Evolutionary conservation across 2,113 vertebrate species (phyloP), one percentile per base, ranked within the genome.

Genomic region (Lycocorax pyrrhopterus): DNA sequence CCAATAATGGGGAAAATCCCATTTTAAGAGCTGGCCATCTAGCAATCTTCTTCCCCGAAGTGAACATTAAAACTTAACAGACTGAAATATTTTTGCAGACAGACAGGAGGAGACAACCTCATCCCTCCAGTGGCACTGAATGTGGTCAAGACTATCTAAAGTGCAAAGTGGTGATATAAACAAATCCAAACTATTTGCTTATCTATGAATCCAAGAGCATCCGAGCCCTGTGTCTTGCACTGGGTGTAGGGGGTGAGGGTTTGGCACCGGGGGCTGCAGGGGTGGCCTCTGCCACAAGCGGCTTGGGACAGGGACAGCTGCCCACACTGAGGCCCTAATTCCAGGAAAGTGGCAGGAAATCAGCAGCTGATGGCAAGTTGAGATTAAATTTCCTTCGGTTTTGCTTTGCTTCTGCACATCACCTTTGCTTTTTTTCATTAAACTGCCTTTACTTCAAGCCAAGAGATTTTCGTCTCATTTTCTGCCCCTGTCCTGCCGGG

Each of bases 171-270:
- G 25, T 16, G 35, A 37, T 7, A 33, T 9, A 52, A 80, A 32
- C 16, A 64, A 59, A 13, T 6, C 7, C 35, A 62, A 8, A 26
- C 4, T 62, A 21, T 29, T 41, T 67, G 7, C 7, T 76, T n/a
- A 5, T 27, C 35, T n/a, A 0, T 59, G 17, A 68, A 53, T 17
- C 30, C n/a, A 33, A 25, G 12, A 37, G 39, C 13, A n/a, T 0
- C 11, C 4, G 19, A 30, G 29, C 59, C 25, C 6, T 1, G 1
- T 12, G 32, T 64, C 14, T 41, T 67, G 52, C 52, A 3, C 3
- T 10, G 63, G 60, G 3, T 30, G 18, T 4, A n/a, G 23, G 22
- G 26, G 29, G 17, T 9, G 46, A 46, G 23, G 26, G 6, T 66
- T 37, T 41, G 60, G 41, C 76, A 46, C 10, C 4, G 19, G 22